A percentile compares a stretch with the other conserved stretches of the same genome.
phyloP scores from a whole-genome alignment of 2,113 vertebrate species.

The Ctenodactylus gundi region DNA sequence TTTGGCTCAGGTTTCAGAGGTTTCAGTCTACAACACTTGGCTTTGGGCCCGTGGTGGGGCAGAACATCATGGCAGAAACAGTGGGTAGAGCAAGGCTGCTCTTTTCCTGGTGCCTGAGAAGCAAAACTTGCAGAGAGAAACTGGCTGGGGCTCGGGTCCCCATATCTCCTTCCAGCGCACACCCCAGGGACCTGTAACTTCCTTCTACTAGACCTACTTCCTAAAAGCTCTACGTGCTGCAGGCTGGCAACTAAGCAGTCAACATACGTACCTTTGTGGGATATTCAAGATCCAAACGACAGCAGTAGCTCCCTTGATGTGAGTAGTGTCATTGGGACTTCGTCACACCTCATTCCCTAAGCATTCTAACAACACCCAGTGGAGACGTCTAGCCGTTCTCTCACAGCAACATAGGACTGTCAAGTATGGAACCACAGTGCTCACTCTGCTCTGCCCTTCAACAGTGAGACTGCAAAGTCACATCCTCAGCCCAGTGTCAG shows the following conservation, averaged over 20 bases:
- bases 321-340: too few relatives aligned
- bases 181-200: background rate
- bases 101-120: background rate
- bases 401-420: background rate
- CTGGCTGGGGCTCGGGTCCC: too few relatives aligned
- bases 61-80: background rate
- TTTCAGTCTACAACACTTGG: background rate
- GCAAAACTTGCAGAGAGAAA: background rate
- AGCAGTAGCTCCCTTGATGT: too few relatives aligned
- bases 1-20: background rate
- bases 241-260: background rate
- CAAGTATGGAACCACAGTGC: fast-evolving
- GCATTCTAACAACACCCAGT: background rate
- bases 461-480: background rate
- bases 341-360: background rate
- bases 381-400: background rate
- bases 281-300: background rate
- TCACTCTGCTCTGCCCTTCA: background rate
- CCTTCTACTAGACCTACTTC: background rate
- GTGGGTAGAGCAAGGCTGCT: background rate
- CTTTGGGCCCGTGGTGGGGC: background rate
- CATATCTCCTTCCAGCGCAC: background rate
- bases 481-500: background rate
- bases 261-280: background rate
- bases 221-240: background rate